A percentile compares a stretch with the other conserved stretches of the same genome.
Conservation (phyloP, 1,140 invertebrate genomes). For the Brachionus calyciflorus region DNA sequence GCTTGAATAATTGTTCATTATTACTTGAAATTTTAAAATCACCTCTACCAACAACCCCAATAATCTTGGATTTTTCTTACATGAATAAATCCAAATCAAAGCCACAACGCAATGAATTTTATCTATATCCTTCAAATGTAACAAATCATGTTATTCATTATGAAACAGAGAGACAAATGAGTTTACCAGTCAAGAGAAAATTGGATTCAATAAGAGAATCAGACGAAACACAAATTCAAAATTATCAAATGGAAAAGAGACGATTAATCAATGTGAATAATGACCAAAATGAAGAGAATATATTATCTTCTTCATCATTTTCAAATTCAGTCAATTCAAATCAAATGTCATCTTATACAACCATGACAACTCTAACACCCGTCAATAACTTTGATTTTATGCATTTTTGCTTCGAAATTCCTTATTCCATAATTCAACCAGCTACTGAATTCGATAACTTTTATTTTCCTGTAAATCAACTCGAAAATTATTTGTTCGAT, state of each 20-base stretch:
- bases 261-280: background rate
- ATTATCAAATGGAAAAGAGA: background rate
- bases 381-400: slow-evolving; percentile 5
- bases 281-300: background rate
- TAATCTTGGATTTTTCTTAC: slow-evolving; percentile 19
- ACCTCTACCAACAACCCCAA: slow-evolving; percentile 1
- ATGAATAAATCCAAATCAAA: background rate
- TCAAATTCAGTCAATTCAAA: no score
- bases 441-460: slow-evolving; percentile 33
- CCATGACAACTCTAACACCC: background rate
- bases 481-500: slow-evolving; percentile 17
- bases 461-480: slow-evolving; percentile 3
- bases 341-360: background rate
- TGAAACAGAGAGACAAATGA: background rate
- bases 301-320: no score
- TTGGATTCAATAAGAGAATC: background rate
- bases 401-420: background rate
- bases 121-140: background rate
- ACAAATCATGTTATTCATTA: no score
- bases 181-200: slow-evolving; percentile 18
- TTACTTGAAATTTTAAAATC: slow-evolving; percentile 9
- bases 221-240: background rate
- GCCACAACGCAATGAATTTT: background rate
- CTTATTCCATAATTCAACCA: background rate
- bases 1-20: background rate